Conservation (phyloP, 2,797 vertebrate species). For the Pseudochirops cupreus region DNA sequence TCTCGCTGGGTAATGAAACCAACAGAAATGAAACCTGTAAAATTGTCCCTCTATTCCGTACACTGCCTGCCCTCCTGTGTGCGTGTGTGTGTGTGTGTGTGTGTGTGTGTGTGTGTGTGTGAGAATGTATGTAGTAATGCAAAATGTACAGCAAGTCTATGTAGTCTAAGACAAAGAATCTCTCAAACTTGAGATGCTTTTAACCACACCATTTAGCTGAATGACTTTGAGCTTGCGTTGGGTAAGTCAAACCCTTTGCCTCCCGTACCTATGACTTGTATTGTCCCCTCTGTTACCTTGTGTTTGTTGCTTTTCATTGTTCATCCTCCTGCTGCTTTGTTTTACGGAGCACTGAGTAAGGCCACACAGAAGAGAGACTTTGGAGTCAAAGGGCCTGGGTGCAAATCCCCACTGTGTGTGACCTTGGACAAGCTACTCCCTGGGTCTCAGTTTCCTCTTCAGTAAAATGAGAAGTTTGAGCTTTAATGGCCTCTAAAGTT, state of each 20-base stretch:
- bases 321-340: constrained; percentile 28
- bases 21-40: background rate
- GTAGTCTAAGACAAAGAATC: background rate
- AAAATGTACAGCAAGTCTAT: background rate
- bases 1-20: background rate
- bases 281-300: background rate
- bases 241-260: background rate
- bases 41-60: background rate
- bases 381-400: background rate
- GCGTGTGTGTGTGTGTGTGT: background rate
- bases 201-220: background rate
- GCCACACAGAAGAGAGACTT: background rate
- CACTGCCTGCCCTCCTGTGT: constrained; percentile 1
- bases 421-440: background rate
- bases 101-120: too few relatives aligned
- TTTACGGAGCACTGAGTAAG: constrained; percentile 4
- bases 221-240: constrained; percentile 1
- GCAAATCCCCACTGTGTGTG: background rate
- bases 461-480: background rate
- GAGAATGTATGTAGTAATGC: background rate
- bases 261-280: background rate
- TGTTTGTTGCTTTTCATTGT: background rate
- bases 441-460: background rate
- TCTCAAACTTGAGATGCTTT: background rate
- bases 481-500: background rate